A percentile compares a stretch with the other conserved stretches of the same genome.
These are phyloP conservation scores for Xylocopa sonorina DNA, from an alignment of 1,140 invertebrate species.

Conservation along the genomic window DNA sequence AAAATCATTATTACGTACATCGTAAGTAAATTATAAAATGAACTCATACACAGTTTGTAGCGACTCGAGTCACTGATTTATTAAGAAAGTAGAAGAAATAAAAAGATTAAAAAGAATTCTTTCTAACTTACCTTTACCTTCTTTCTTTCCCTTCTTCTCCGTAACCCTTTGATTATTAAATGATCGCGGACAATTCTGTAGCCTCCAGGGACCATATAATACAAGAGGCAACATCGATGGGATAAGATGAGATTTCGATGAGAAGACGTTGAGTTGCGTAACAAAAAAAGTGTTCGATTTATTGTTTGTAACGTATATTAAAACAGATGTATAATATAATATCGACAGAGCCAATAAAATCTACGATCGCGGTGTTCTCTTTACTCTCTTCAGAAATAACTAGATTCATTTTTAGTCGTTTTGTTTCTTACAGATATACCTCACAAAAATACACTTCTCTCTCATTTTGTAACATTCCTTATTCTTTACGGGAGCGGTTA, in stretches of 20 bases:
- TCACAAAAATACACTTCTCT: conserved; percentile 67
- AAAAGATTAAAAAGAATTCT: conserved; percentile 73
- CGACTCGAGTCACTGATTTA: conserved; percentile 76
- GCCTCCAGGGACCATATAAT: too few species aligned
- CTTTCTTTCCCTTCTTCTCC: too few species aligned
- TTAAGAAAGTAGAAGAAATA: conserved; percentile 78
- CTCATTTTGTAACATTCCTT: conserved; percentile 50
- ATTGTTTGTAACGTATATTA: conserved; percentile 51
- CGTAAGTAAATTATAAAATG: conserved; percentile 68
- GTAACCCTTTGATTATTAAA: too few species aligned
- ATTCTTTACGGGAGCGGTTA: conserved; percentile 60
- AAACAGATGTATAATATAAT: conserved; percentile 54
- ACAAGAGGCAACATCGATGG: too few species aligned
- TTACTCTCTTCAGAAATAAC: conserved; percentile 55
- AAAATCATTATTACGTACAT: conserved; percentile 70
- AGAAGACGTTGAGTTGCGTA: conserved; percentile 4
- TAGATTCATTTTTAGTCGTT: conserved; percentile 49
- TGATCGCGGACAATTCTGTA: too few species aligned
- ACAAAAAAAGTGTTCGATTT: conserved; percentile 52
- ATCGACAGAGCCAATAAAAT: conserved; percentile 53
- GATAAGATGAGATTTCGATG: not conserved
- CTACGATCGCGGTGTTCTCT: conserved; percentile 41
- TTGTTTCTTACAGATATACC: conserved; percentile 63
- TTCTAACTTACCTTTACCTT: conserved; percentile 54
- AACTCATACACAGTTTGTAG: conserved; percentile 78